These are phyloP conservation scores for Uloborus diversus DNA, from an alignment of 1,140 invertebrate species.

Conservation along the genomic window DNA sequence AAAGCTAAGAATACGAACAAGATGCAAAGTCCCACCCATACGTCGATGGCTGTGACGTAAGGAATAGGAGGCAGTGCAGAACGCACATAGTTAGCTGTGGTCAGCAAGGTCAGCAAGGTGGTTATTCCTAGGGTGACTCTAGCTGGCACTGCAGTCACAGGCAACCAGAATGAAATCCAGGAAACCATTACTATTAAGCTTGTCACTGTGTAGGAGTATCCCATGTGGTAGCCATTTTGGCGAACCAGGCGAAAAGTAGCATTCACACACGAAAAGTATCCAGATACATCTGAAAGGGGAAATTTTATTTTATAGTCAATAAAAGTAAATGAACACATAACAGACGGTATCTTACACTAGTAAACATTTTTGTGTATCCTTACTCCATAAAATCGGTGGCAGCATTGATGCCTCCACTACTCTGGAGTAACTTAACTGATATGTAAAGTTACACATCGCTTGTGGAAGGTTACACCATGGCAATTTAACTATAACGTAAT, in stretches of 20 bases:
- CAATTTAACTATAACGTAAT: no score
- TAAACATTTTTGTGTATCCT: no score
- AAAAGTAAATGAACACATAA: no score
- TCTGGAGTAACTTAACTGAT: no score
- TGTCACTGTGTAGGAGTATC: conserved; percentile 87
- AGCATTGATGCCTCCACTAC: no score
- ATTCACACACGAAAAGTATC: conserved; percentile 46
- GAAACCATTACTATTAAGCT: conserved; percentile 75
- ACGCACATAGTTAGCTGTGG: conserved; percentile 61
- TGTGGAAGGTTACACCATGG: no score
- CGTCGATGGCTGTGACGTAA: conserved; percentile 59
- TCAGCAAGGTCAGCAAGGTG: conserved; percentile 69
- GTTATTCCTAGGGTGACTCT: conserved; percentile 65
- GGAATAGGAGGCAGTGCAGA: conserved; percentile 60
- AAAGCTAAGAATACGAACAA: conserved; percentile 34
- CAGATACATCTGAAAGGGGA: conserved; percentile 40
- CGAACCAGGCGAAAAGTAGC: conserved; percentile 30
- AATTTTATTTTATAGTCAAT: no score
- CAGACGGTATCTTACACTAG: no score
- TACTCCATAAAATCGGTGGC: no score
- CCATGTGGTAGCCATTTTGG: conserved; percentile 76
- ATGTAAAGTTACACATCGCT: no score
- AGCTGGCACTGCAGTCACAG: conserved; percentile 67
- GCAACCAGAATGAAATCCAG: conserved; percentile 70
- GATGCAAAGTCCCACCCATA: conserved; percentile 41